Percentiles rank a stretch among this genome's conserved stretches.
Conservation (phyloP, 2,888 invertebrate genomes). For the Cosmopolites sordidus region DNA sequence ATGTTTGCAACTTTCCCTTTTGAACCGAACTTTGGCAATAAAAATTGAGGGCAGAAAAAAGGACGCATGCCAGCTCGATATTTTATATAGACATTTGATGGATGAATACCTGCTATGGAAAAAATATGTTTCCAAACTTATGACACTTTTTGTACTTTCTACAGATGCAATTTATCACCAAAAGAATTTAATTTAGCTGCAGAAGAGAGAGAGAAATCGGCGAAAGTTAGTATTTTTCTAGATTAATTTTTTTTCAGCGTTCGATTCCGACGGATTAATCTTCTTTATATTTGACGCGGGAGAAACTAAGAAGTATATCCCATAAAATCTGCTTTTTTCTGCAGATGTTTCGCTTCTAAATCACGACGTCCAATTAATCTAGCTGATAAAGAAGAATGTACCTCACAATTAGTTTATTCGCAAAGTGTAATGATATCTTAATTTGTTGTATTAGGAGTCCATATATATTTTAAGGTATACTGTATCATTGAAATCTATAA, state of each 20-base stretch:
- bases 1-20: slow-evolving; percentile 9
- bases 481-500: too few relatives aligned
- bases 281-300: background rate
- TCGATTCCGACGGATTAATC: background rate
- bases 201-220: slow-evolving; percentile 8
- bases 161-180: slow-evolving; percentile 19
- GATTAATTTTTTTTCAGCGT: slow-evolving; percentile 6
- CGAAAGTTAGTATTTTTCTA: slow-evolving; percentile 13
- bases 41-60: slow-evolving; percentile 33
- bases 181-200: slow-evolving; percentile 24
- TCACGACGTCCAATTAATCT: too few relatives aligned
- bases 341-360: too few relatives aligned
- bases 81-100: slow-evolving; percentile 38
- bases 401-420: too few relatives aligned
- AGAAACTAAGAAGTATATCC: too few relatives aligned
- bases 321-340: too few relatives aligned
- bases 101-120: slow-evolving; percentile 39
- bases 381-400: too few relatives aligned
- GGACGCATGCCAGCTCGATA: slow-evolving; percentile 20
- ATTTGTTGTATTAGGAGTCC: too few relatives aligned
- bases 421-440: too few relatives aligned
- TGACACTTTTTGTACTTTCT: slow-evolving; percentile 23
- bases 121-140: slow-evolving; percentile 28
- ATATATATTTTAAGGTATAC: too few relatives aligned
- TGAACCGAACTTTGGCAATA: slow-evolving; percentile 39